Base-by-base conservation (phyloP, 2,888 invertebrate genomes). In the Drosophila aldrichi region DNA sequence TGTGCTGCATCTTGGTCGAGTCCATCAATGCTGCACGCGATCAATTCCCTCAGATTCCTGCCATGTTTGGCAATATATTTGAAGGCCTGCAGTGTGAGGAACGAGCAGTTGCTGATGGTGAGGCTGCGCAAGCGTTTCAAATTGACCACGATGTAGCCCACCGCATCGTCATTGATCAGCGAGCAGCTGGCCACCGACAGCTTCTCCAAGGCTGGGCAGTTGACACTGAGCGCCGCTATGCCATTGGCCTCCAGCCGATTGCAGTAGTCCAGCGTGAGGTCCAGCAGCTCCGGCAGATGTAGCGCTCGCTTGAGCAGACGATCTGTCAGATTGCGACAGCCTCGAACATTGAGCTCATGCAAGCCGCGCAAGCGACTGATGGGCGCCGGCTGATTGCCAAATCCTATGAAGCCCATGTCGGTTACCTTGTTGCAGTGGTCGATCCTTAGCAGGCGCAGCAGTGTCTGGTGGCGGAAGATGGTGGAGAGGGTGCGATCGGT, bases 191-290 rank as follows among this genome's bases (percentile, higher is more conserved):
- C 75, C 20, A 92, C 46, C 4, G 72, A 80, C 0, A 92, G 63
- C 25, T 68, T 67, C 18, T 92, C 91, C 29, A 92, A 8, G 0
- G 85, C 20, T 0, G 88, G 84, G 18, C 91, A 91, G 48, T 91
- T 83, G 0, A 18, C 3, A 3, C 84, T 83, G 9, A 92, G 48
- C 2, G 72, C 70, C 8, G 70, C 56, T 10, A 92, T 74, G 5
- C 90, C 92, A 0, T 59, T 32, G 1, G 74, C 54, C 12, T 89
- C 70, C 34, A 92, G 63, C 7, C 77, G 81, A 12, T 79, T 74
- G 49, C 89, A 91, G 38, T 89, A 89, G 41, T 88, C 90, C 44
- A 92, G 61, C 0, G 71, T 74, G 1, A 91, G 62, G 20, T 59
- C 70, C 2, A 76, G 80, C 2, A 91, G 52, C 58, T 90, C 87